Evolutionary conservation across 2,888 invertebrate genomes (phyloP), one percentile per base, ranked within the genome.

Genomic region (Lysandra bellargus): DNA sequence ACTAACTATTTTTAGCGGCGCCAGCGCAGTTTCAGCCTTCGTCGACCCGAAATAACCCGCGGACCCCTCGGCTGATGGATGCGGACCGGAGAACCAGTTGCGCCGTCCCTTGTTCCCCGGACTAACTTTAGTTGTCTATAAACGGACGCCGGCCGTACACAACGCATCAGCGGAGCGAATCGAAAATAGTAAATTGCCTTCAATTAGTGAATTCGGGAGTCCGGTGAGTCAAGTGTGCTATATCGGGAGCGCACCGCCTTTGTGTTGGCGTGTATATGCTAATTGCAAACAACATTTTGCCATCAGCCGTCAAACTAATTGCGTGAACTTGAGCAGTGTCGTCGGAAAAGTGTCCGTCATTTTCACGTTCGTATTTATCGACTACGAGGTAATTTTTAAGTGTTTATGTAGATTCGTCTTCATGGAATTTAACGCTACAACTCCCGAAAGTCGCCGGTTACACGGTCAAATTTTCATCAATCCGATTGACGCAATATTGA

Each of bases 1-100:
- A 82, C 87, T 82, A 80, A 85, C 86, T 92, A 92, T 91, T 88
- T 85, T 87, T 90, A 90, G 90, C 83, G 78, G 83, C 84, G 84
- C 82, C 81, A 80, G 80, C 81, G 79, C 81, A 80, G 89, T 83
- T 88, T 87, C 86, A 87, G 88, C 89, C 92, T 91, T 90, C 90
- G 91, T 91, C 88, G 85, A 83, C 85, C 84, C 83, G 84, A 91
- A 92, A 92, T 91, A 92, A 86, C 87, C 86, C 84, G 83, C 83
- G 84, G 84, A 81, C 84, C 87, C 86, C 87, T 84, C 82, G 76
- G 64, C 82, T 79, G 83, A 82, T 78, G 82, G 82, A 83, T 77
- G 81, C 57, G 80, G 73, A 37, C 53, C 12, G 77, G 57, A 57
- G 72, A 79, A 80, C 80, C 81, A 81, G 81, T 81, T 81, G 82